Evolutionary conservation across 2,797 vertebrate species (phyloP), one percentile per base, ranked within the genome.

Genomic region (Aulostomus chinensis): DNA sequence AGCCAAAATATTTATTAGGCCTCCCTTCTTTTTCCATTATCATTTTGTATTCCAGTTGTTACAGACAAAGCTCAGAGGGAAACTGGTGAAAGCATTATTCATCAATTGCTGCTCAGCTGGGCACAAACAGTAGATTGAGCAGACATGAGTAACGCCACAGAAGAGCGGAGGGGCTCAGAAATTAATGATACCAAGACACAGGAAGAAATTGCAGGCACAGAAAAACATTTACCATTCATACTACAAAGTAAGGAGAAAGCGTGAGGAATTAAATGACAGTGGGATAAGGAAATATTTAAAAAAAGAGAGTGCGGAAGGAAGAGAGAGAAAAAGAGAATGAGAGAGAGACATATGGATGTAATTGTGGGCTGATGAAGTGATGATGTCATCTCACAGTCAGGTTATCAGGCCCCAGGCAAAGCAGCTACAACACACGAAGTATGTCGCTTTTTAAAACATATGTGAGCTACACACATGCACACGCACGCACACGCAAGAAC

Each of bases 381-480:
- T 90, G 89, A 90, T 84, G 86, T 91, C 85, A 91, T 88, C 77
- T 83, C 78, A 53, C 74, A 82, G 85, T 88, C 86, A 88, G 89
- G 87, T 91, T 90, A 90, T 90, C 88, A 80, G 78, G 84, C 85
- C 78, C 70, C 62, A 83, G 84, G 86, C 82, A 72, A 69, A 65
- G 49, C 64, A 32, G 84, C 69, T 68, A 69, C 73, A 65, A 72
- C 68, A 60, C 69, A 83, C 73, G 85, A 81, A 87, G 85, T 78
- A 84, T 76, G 70, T 69, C 54, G 62, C 56, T 56, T 71, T 60
- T 65, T 64, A 62, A 76, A 78, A 64, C 56, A 68, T 38, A 57
- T 33, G 28, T 38, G 37, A 42, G 46, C 54, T 41, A 32, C 22
- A 17, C 47, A 47, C 28, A 67, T 48, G 63, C 40, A 66, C 36